A percentile compares a stretch with the other conserved stretches of the same genome.
Evolutionary conservation across 1,140 invertebrate species (phyloP).

Genomic region (Papilio glaucus): DNA sequence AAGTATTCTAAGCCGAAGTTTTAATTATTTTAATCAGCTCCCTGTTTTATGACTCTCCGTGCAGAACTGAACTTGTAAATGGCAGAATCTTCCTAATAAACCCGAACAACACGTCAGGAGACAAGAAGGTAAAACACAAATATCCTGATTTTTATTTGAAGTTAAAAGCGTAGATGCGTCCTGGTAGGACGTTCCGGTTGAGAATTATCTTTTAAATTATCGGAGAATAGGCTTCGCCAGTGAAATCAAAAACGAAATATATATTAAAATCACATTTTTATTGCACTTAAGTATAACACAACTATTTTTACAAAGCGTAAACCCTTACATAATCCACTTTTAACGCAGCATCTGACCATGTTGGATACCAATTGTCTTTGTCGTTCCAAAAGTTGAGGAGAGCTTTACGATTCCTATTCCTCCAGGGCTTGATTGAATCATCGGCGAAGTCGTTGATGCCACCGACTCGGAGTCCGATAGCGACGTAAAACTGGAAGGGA

Average conservation of each 20-base stretch:
- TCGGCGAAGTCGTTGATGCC: conserved; percentile 89
- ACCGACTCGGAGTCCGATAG: conserved; percentile 89
- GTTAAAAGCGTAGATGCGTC: too few relatives aligned
- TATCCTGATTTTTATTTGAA: too few relatives aligned
- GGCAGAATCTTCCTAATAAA: too few relatives aligned
- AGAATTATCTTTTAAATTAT: too few relatives aligned
- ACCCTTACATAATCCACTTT: conserved; percentile 86
- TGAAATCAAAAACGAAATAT: neutral
- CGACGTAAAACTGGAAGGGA: conserved; percentile 88
- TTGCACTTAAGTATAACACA: neutral
- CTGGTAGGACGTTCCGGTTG: too few relatives aligned
- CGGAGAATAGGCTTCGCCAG: too few relatives aligned
- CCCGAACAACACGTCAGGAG: too few relatives aligned
- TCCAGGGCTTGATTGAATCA: conserved; percentile 87
- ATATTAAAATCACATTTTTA: neutral
- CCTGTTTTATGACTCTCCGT: too few relatives aligned
- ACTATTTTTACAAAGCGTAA: conserved; percentile 73
- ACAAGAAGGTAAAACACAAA: too few relatives aligned
- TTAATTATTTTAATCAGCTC: too few relatives aligned
- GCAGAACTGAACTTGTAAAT: too few relatives aligned
- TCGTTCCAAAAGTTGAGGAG: conserved; percentile 86
- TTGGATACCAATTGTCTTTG: conserved; percentile 84
- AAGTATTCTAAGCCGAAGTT: too few relatives aligned
- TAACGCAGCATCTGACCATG: conserved; percentile 85
- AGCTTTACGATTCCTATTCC: conserved; percentile 84